Conservation (phyloP, 2,888 invertebrate genomes). For the Nomada ferruginata region DNA sequence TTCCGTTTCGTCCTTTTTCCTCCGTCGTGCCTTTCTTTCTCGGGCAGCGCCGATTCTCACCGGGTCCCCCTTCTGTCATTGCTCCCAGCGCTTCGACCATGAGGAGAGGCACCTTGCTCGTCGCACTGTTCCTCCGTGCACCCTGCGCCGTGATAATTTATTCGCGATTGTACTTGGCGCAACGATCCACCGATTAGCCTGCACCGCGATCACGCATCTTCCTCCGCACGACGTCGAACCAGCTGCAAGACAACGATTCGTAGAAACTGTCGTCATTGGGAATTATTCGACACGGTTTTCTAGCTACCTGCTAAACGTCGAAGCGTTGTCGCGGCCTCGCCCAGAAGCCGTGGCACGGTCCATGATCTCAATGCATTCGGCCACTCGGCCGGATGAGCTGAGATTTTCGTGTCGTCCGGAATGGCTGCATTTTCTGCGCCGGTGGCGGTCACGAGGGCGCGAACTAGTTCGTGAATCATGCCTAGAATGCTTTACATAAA, state of each 20-base stretch:
- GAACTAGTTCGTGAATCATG: constrained; percentile 84
- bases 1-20: constrained; percentile 44
- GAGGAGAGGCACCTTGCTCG: constrained; percentile 61
- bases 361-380: background rate
- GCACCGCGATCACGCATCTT: background rate
- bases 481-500: constrained; percentile 82
- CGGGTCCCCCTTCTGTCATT: constrained; percentile 50
- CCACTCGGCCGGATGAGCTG: constrained; percentile 19
- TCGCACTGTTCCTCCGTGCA: constrained; percentile 22
- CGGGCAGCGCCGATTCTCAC: constrained; percentile 28
- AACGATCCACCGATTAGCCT: constrained; percentile 28
- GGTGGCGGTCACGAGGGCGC: constrained; percentile 81
- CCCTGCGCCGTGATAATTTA: constrained; percentile 27
- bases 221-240: no score
- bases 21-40: constrained; percentile 34
- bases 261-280: no score
- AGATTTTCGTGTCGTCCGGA: constrained; percentile 46
- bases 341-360: no score
- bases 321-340: no score
- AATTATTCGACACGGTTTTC: no score
- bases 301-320: no score
- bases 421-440: constrained; percentile 75
- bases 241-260: no score
- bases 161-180: constrained; percentile 13
- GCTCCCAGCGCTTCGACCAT: constrained; percentile 45